These are phyloP conservation scores for Tinea semifulvella DNA, from an alignment of 2,888 invertebrate genomes.

Conservation along the genomic window DNA sequence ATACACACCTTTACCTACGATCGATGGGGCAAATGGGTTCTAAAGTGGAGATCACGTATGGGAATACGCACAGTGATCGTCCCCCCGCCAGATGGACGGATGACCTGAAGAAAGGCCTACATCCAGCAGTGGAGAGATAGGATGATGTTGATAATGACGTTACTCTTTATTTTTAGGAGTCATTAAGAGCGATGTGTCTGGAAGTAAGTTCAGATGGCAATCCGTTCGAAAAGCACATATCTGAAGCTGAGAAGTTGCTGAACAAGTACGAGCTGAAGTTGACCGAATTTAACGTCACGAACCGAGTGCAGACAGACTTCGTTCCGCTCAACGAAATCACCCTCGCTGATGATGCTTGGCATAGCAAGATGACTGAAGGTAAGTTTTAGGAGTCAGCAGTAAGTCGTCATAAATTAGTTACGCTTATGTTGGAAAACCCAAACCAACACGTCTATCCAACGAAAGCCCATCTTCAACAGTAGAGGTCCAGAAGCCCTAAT, in stretches of 20 bases:
- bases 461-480: too few relatives aligned
- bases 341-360: constrained; percentile 59
- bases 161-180: constrained; percentile 30
- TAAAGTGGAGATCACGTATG: too few relatives aligned
- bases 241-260: constrained; percentile 62
- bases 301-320: constrained; percentile 41
- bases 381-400: constrained; percentile 14
- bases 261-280: constrained; percentile 66
- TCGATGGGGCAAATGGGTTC: too few relatives aligned
- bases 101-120: too few relatives aligned
- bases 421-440: too few relatives aligned
- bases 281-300: constrained; percentile 51
- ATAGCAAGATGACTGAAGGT: constrained; percentile 59
- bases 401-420: too few relatives aligned
- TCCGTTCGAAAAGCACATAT: constrained; percentile 48
- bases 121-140: not conserved
- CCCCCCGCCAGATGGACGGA: too few relatives aligned
- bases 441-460: too few relatives aligned
- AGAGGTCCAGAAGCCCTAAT: too few relatives aligned
- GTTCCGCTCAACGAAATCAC: constrained; percentile 51
- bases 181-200: constrained; percentile 40
- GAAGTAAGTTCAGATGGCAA: constrained; percentile 38
- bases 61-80: too few relatives aligned
- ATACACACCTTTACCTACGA: too few relatives aligned
- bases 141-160: too few relatives aligned